Percentiles rank a stretch among this genome's conserved stretches.
These are phyloP conservation scores for Amphiprion percula DNA, from an alignment of 2,113 vertebrate species.

Conservation along the genomic window DNA sequence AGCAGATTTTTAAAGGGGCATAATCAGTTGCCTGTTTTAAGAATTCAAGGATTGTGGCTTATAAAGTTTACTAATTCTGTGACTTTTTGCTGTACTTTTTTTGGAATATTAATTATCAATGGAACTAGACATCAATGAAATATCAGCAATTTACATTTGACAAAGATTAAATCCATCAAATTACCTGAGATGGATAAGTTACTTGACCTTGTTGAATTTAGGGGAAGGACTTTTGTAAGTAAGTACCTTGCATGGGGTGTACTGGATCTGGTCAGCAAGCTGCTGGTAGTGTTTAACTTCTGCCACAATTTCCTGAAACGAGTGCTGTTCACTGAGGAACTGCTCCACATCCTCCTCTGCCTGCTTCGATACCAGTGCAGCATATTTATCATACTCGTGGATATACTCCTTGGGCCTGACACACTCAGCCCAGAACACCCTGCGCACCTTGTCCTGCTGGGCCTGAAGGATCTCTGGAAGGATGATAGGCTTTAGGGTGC, in stretches of 20 bases:
- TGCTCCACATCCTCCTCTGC: conserved; percentile 85
- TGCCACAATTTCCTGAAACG: conserved; percentile 85
- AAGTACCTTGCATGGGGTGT: conserved; percentile 85
- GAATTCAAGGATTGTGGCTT: no score
- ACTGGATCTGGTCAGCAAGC: conserved; percentile 88
- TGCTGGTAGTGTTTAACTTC: conserved; percentile 87
- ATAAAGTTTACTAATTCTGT: no score
- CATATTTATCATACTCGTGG: conserved; percentile 88
- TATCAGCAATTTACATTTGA: no score
- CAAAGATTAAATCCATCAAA: neutral
- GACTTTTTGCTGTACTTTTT: no score
- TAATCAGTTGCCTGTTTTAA: no score
- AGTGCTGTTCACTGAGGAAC: conserved; percentile 85
- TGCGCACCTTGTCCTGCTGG: conserved; percentile 82
- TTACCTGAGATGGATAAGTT: no score
- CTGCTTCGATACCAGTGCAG: conserved; percentile 84
- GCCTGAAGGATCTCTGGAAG: conserved; percentile 85
- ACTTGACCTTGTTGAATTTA: neutral
- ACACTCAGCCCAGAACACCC: conserved; percentile 83
- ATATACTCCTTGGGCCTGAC: conserved; percentile 83
- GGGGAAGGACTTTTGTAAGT: neutral
- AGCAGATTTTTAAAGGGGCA: neutral
- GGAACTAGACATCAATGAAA: no score
- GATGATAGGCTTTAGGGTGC: conserved; percentile 85
- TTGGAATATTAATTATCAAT: no score